phyloP scores from a whole-genome alignment of 2,888 invertebrate genomes.

The Darwinula stevensoni region DNA sequence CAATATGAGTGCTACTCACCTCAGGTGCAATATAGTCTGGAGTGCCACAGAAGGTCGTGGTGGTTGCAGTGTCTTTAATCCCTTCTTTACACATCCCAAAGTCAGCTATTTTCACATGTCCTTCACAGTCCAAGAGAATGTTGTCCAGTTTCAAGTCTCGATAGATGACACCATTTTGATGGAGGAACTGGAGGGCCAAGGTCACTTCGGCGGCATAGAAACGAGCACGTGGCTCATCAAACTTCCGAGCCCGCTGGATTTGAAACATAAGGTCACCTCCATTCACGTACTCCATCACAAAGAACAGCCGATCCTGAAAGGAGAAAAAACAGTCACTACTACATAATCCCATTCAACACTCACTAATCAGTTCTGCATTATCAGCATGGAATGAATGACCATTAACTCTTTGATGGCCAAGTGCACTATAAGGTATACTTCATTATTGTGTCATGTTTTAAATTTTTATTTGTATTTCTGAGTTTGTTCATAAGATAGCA shows the following conservation, averaged over 20 bases:
- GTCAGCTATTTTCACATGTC: constrained; percentile 75
- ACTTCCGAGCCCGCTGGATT: constrained; percentile 90
- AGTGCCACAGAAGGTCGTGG: constrained; percentile 96
- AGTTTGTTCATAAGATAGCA: not conserved
- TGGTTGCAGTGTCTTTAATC: constrained; percentile 58
- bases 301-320: constrained; percentile 56
- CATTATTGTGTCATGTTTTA: too few species aligned
- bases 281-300: constrained; percentile 98
- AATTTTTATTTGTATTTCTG: too few species aligned
- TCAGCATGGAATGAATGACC: too few species aligned
- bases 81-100: constrained; percentile 98
- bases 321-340: too few species aligned
- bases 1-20: too few species aligned
- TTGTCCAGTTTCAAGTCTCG: constrained; percentile 94
- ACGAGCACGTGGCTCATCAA: constrained; percentile 73
- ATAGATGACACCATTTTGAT: constrained; percentile 87
- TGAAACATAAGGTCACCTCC: constrained; percentile 98
- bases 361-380: not conserved
- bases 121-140: constrained; percentile 81
- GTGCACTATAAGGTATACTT: too few species aligned
- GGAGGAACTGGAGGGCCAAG: constrained; percentile 83
- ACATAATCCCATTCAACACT: too few species aligned
- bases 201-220: constrained; percentile 98
- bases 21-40: constrained; percentile 98
- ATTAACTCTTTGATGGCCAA: too few species aligned